Conservation (phyloP, 2,797 vertebrate species). For the Cyprinella venusta region DNA sequence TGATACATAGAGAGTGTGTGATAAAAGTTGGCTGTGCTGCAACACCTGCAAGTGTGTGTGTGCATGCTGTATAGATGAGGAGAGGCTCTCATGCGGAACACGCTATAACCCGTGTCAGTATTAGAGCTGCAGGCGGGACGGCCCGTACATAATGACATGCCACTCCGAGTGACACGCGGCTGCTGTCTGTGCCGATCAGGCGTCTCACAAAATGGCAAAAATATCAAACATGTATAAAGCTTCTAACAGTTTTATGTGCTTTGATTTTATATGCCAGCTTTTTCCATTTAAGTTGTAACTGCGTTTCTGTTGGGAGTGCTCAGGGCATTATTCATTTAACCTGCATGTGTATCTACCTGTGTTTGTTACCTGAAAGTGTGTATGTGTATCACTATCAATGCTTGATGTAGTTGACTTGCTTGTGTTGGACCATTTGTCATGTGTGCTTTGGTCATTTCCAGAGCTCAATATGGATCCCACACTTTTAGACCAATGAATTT, state of each 20-base stretch:
- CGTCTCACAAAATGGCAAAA: constrained; percentile 43
- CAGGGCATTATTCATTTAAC: neutral
- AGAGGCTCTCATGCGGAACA: constrained; percentile 53
- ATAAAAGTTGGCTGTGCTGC: constrained; percentile 41
- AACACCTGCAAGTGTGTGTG: neutral
- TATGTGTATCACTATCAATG: neutral
- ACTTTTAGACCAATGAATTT: neutral
- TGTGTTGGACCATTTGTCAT: neutral
- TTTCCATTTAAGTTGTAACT: constrained; percentile 7
- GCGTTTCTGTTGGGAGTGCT: constrained; percentile 20
- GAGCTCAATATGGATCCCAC: neutral
- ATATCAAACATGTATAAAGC: constrained; percentile 48
- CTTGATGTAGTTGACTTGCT: neutral
- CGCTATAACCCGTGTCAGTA: constrained; percentile 51
- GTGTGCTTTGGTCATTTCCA: neutral
- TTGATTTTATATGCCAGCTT: constrained; percentile 39
- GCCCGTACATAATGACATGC: constrained; percentile 50
- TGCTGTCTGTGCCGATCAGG: constrained; percentile 49
- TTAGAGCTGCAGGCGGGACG: constrained; percentile 50
- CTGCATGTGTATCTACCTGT: neutral
- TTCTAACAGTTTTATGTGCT: constrained; percentile 48
- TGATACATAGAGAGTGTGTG: constrained; percentile 29
- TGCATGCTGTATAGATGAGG: constrained; percentile 43
- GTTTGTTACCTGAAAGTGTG: neutral
- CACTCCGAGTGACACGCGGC: constrained; percentile 46